Conservation (phyloP, 2,113 vertebrate genomes). For the Lepisosteus oculatus region DNA sequence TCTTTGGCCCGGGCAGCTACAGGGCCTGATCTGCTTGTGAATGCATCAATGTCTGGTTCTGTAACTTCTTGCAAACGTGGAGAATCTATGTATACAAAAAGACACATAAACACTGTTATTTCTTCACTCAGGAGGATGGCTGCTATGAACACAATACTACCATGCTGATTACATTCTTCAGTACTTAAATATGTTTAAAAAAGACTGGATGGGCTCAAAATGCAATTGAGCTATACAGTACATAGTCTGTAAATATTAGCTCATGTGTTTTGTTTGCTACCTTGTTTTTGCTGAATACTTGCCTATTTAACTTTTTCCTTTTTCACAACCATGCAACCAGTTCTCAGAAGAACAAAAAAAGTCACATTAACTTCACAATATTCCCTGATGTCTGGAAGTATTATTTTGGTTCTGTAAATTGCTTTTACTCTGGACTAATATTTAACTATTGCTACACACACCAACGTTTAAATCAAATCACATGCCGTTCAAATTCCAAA, state of each 20-base stretch:
- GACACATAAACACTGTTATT: neutral
- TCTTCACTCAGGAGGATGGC: neutral
- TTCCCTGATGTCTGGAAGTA: too few relatives aligned
- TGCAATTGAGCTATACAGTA: neutral
- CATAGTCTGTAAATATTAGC: neutral
- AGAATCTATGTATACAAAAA: conserved; percentile 60
- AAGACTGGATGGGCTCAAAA: neutral
- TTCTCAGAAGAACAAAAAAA: too few relatives aligned
- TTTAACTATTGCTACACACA: too few relatives aligned
- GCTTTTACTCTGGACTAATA: too few relatives aligned
- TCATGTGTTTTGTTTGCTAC: neutral
- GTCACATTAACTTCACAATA: too few relatives aligned
- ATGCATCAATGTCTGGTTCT: conserved; percentile 61
- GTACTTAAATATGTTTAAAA: neutral
- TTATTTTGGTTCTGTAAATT: too few relatives aligned
- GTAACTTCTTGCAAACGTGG: conserved; percentile 68
- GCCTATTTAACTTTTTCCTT: too few relatives aligned
- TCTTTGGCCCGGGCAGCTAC: conserved; percentile 76
- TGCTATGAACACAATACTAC: neutral
- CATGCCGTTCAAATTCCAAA: too few relatives aligned
- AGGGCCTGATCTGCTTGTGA: conserved; percentile 75
- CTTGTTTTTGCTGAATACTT: too few relatives aligned
- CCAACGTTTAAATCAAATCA: too few relatives aligned
- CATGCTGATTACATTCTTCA: neutral
- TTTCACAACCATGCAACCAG: too few relatives aligned